Evolutionary conservation across 2,888 invertebrate genomes (phyloP).

Genomic region (Apodemia zela): DNA sequence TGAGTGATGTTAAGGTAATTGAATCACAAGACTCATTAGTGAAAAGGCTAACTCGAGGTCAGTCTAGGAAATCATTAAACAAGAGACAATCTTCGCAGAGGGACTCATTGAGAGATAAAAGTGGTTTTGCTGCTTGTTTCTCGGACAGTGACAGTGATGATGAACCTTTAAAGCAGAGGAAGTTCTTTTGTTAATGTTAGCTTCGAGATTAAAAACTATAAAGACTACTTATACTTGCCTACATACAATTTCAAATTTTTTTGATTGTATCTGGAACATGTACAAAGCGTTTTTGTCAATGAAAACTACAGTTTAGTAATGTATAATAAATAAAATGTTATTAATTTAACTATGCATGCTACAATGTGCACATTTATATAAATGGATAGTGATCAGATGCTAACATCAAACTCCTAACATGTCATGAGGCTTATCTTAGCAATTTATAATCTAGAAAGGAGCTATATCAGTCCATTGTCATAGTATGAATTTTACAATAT

Average conservation of each 20-base stretch:
- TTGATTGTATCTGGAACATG: neutral
- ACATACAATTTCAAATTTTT: neutral
- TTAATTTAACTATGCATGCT: too few species aligned
- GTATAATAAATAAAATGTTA: too few species aligned
- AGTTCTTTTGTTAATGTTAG: conserved; percentile 52
- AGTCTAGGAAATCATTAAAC: conserved; percentile 31
- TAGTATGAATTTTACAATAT: too few species aligned
- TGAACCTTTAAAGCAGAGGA: conserved; percentile 55
- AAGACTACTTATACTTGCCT: conserved; percentile 4
- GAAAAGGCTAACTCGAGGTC: neutral
- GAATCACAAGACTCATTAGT: neutral
- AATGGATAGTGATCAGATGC: too few species aligned
- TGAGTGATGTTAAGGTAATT: conserved; percentile 26
- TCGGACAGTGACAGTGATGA: conserved; percentile 69
- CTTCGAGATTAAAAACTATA: conserved; percentile 16
- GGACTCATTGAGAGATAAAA: conserved; percentile 57
- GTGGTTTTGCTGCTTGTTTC: conserved; percentile 67
- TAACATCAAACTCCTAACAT: too few species aligned
- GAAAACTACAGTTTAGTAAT: too few species aligned
- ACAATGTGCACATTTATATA: too few species aligned
- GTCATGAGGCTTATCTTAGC: too few species aligned
- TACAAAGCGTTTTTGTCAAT: neutral
- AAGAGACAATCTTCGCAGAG: conserved; percentile 40
- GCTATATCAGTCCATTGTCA: too few species aligned
- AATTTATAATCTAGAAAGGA: too few species aligned